phyloP scores from a whole-genome alignment of 2,888 invertebrate genomes.

The Torymus auratus region DNA sequence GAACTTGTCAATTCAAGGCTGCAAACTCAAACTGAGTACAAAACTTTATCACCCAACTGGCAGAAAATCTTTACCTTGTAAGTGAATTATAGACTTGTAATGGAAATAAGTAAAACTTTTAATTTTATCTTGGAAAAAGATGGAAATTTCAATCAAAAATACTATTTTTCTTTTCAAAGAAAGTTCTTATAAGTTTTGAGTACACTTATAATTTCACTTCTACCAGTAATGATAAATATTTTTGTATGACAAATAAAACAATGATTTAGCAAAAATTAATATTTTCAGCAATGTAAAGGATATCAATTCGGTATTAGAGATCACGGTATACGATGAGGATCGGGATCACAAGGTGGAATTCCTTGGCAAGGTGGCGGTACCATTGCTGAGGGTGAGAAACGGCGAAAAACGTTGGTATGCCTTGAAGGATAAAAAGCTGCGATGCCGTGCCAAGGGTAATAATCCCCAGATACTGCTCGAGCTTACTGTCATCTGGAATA shows the following conservation, averaged over 20 bases:
- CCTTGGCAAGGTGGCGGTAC: constrained; percentile 93
- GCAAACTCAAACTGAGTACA: constrained; percentile 99
- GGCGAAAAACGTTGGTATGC: constrained; percentile 97
- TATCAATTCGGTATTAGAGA: constrained; percentile 94
- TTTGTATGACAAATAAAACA: no score
- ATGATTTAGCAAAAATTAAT: constrained; percentile 6
- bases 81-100: constrained; percentile 75
- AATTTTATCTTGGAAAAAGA: no score
- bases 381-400: constrained; percentile 89
- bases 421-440: constrained; percentile 95
- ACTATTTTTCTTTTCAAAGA: no score
- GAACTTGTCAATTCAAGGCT: constrained; percentile 95
- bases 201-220: no score
- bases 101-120: background rate
- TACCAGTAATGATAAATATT: no score
- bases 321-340: constrained; percentile 98
- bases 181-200: no score
- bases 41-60: constrained; percentile 97
- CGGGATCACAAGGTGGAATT: constrained; percentile 99
- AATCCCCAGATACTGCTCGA: constrained; percentile 94
- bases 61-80: constrained; percentile 99
- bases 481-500: constrained; percentile 94
- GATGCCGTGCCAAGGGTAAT: constrained; percentile 93
- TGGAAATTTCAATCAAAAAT: no score
- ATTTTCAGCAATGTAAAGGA: constrained; percentile 91